Evolutionary conservation across 2,797 vertebrate genomes (phyloP).

Genomic region (Nasua narica): DNA sequence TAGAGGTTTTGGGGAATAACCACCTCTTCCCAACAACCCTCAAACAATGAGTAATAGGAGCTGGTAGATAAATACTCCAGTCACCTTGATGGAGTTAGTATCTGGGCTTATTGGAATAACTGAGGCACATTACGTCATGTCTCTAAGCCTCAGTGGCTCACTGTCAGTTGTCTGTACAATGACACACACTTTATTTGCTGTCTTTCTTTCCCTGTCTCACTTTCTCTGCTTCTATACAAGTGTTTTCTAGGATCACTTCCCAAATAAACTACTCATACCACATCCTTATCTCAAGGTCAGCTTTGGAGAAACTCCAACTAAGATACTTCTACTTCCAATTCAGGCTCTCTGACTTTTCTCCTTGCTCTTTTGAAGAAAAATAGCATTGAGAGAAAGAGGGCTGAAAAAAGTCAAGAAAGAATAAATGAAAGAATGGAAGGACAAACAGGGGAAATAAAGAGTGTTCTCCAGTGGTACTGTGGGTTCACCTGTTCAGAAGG

Average conservation of each 20-base stretch:
- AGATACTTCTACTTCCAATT: background rate
- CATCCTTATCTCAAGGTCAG: background rate
- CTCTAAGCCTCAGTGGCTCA: background rate
- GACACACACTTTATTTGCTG: background rate
- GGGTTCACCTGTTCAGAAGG: background rate
- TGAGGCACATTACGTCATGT: background rate
- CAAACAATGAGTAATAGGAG: background rate
- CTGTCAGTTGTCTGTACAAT: background rate
- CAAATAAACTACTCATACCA: background rate
- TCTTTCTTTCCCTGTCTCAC: background rate
- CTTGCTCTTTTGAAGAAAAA: background rate
- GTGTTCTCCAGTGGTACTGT: background rate
- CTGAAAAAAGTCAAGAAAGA: background rate
- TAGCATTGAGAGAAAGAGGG: background rate
- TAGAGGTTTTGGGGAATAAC: background rate
- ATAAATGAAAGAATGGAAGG: background rate
- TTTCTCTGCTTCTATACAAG: background rate
- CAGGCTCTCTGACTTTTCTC: background rate
- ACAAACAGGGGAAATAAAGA: background rate
- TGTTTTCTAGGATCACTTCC: background rate
- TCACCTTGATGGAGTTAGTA: background rate
- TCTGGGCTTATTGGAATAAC: background rate
- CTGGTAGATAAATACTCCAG: background rate
- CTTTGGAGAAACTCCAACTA: background rate
- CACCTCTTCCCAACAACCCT: background rate